A percentile compares a stretch with the other conserved stretches of the same genome.
These are phyloP conservation scores for Caenorhabditis japonica DNA, from an alignment of 2,888 invertebrate genomes.

Conservation along the genomic window DNA sequence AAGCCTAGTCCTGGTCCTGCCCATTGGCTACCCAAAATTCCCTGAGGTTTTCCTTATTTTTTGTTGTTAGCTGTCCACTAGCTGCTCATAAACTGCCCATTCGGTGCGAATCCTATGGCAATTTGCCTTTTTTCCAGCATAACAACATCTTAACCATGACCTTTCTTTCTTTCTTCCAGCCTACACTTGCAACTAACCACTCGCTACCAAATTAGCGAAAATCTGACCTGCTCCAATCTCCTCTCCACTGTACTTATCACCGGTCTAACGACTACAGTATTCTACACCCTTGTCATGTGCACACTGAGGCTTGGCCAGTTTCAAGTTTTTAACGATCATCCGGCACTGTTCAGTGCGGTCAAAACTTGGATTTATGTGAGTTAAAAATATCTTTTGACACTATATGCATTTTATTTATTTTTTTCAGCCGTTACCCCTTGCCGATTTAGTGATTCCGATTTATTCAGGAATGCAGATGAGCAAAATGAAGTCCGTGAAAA, in stretches of 20 bases:
- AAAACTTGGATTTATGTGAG: constrained; percentile 10
- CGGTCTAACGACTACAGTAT: constrained; percentile 1
- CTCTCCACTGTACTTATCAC: constrained; percentile 19
- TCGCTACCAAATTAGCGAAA: constrained; percentile 25
- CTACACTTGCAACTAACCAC: constrained; percentile 10
- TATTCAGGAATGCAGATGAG: constrained; percentile 13
- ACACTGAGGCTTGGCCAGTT: background rate
- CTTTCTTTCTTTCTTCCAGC: background rate
- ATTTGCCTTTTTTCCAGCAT: too few relatives aligned
- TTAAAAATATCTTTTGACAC: background rate
- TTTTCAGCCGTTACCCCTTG: constrained; percentile 13
- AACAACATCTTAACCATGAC: too few relatives aligned
- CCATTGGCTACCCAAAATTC: too few relatives aligned
- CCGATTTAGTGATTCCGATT: constrained; percentile 17
- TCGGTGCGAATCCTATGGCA: too few relatives aligned
- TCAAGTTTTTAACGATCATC: constrained; percentile 5
- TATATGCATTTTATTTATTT: background rate
- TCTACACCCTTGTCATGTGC: constrained; percentile 1
- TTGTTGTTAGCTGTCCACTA: too few relatives aligned
- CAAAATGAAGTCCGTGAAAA: background rate
- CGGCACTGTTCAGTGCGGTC: constrained; percentile 4
- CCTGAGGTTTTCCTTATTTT: too few relatives aligned
- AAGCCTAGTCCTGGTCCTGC: too few relatives aligned
- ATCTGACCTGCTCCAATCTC: constrained; percentile 7
- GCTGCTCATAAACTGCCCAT: too few relatives aligned